Percentiles rank a stretch among this genome's conserved stretches.
Evolutionary conservation across 2,888 invertebrate species (phyloP).

Genomic region (Drosophila cracens): DNA sequence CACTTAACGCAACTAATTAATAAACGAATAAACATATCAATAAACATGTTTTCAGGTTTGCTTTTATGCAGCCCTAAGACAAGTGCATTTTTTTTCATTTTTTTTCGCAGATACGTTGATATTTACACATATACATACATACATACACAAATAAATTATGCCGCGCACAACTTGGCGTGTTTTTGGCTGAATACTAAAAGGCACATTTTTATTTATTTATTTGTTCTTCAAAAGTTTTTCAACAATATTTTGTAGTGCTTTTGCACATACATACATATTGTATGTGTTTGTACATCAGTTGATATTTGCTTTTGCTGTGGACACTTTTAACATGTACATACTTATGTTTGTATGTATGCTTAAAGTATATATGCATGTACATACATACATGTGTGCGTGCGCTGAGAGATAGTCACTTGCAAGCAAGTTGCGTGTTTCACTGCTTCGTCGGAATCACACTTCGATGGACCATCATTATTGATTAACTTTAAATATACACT

Average conservation of each 20-base stretch:
- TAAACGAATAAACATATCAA: slow-evolving; percentile 6
- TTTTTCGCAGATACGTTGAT: slow-evolving; percentile 43
- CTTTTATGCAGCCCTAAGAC: slow-evolving; percentile 47
- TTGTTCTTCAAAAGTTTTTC: slow-evolving; percentile 5
- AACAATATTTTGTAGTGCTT: slow-evolving; percentile 14
- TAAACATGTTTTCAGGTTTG: slow-evolving; percentile 15
- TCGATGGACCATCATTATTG: slow-evolving; percentile 62
- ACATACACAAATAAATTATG: slow-evolving; percentile 59
- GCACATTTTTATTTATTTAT: slow-evolving; percentile 11
- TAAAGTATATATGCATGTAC: slow-evolving; percentile 55
- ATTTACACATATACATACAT: slow-evolving; percentile 43
- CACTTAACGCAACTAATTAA: background rate
- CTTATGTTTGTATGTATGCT: slow-evolving; percentile 61
- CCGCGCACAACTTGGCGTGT: slow-evolving; percentile 53
- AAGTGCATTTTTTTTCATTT: slow-evolving; percentile 42
- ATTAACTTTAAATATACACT: slow-evolving; percentile 61
- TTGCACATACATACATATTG: slow-evolving; percentile 27
- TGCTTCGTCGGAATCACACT: slow-evolving; percentile 58
- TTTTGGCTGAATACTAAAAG: slow-evolving; percentile 2
- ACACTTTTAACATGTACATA: slow-evolving; percentile 63
- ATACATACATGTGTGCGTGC: slow-evolving; percentile 70
- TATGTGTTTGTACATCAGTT: slow-evolving; percentile 48
- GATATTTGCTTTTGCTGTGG: slow-evolving; percentile 55
- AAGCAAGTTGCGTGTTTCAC: slow-evolving; percentile 69
- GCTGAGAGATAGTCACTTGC: slow-evolving; percentile 67